Evolutionary conservation across 1,140 invertebrate species (phyloP).

Genomic region (Pygmarrhopalites habei): DNA sequence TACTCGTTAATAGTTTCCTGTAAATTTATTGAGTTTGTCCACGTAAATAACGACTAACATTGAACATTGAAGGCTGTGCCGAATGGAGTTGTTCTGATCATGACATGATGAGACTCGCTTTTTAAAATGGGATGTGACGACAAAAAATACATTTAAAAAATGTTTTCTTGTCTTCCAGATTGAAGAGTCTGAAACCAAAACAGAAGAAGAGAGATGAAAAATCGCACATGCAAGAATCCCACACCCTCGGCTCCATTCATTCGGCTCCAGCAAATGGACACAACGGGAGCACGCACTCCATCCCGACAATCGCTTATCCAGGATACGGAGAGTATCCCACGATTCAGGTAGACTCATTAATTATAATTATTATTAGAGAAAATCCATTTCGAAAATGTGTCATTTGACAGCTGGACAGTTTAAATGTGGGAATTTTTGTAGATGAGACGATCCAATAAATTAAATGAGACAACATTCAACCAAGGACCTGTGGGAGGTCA

Average conservation of each 20-base stretch:
- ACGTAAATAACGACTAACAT: too few species aligned
- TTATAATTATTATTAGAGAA: background rate
- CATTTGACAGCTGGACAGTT: background rate
- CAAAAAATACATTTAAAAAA: too few species aligned
- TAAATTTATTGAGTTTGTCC: too few species aligned
- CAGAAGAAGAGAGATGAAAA: background rate
- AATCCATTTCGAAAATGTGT: background rate
- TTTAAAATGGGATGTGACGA: too few species aligned
- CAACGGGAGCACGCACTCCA: conserved; percentile 21
- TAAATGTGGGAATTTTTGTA: background rate
- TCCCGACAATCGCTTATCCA: conserved; percentile 21
- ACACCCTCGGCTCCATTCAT: background rate
- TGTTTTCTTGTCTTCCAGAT: too few species aligned
- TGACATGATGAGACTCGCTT: too few species aligned
- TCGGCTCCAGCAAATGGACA: conserved; percentile 2
- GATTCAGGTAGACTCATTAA: conserved; percentile 25
- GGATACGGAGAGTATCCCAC: conserved; percentile 25
- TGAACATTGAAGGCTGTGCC: too few species aligned
- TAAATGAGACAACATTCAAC: conserved; percentile 18
- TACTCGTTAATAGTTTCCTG: too few species aligned
- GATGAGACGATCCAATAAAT: conserved; percentile 18
- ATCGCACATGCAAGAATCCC: background rate
- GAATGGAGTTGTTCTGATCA: too few species aligned
- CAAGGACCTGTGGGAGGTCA: background rate
- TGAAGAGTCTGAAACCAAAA: conserved; percentile 26